A percentile compares a stretch with the other conserved stretches of the same genome.
Evolutionary conservation across 2,113 vertebrate genomes (phyloP).

Genomic region (Tenebrosternarchus preto): DNA sequence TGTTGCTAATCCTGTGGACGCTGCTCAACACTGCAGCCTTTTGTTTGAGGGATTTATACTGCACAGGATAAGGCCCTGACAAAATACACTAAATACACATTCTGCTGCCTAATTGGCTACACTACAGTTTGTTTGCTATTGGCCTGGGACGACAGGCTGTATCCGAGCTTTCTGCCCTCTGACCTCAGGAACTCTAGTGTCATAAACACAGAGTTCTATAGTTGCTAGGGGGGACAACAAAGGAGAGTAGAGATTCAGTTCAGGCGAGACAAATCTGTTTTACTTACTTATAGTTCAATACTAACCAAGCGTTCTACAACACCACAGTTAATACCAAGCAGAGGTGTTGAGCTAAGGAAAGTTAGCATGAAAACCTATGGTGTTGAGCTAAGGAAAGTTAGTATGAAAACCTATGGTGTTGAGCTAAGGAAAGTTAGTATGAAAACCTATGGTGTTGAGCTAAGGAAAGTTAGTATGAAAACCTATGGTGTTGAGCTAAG

Average conservation of each 20-base stretch:
- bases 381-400: neutral
- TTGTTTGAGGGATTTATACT: slow-evolving; percentile 42
- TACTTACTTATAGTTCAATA: neutral
- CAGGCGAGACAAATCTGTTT: neutral
- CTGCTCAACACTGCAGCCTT: slow-evolving; percentile 35
- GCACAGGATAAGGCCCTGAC: slow-evolving; percentile 25
- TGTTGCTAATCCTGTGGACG: slow-evolving; percentile 40
- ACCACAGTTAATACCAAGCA: neutral
- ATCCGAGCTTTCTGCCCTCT: slow-evolving; percentile 28
- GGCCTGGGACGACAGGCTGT: slow-evolving; percentile 32
- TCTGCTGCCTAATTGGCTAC: slow-evolving; percentile 15
- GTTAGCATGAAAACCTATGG: slow-evolving; percentile 20
- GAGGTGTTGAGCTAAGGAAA: neutral
- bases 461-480: slow-evolving; percentile 1
- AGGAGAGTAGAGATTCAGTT: neutral
- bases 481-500: no score
- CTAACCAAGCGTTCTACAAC: neutral
- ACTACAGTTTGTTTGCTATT: slow-evolving; percentile 36
- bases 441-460: slow-evolving; percentile 6
- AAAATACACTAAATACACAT: slow-evolving; percentile 39
- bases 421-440: neutral
- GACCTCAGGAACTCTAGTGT: slow-evolving; percentile 45
- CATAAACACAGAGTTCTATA: slow-evolving; percentile 35
- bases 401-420: slow-evolving; percentile 18
- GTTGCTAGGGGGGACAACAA: neutral